Evolutionary conservation across 2,113 vertebrate species (phyloP), one percentile per base, ranked within the genome.

Genomic region (Geococcyx californianus): DNA sequence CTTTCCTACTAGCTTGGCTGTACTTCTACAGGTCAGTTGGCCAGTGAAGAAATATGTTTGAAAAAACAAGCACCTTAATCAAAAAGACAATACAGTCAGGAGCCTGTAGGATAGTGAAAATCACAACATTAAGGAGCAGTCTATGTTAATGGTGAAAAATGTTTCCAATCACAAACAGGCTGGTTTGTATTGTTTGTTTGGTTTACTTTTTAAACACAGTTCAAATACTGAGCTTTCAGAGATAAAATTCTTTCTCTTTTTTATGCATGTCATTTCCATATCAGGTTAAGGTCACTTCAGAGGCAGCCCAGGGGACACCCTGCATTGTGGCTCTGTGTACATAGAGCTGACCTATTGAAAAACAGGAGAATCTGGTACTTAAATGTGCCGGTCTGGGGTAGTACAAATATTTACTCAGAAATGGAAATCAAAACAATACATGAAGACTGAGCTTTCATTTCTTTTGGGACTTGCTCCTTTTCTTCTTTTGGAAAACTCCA

Each of bases 321-420:
- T n/a, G 63, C 16, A 34, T 81, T 85, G 83, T 84, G 76, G 51
- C 54, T 84, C 49, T 87, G 75, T 84, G 77, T 75, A 90, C 68
- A 63, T 1, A 49, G 52, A 69, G 54, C 54, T 95, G 90, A 96
- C 76, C 85, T 93, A 58, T 28, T 90, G 79, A 92, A 80, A 69
- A 94, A 79, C 64, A 84, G 83, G 34, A 40, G 60, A 64, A 58
- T 92, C 86, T 86, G 69, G n/a, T 82, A 85, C 94, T 84, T 49
- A 88, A 82, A 82, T 51, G 19, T 9, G 34, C 74, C 49, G 33
- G 75, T 87, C 74, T 92, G 85, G 55, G 81, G 25, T 68, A 82
- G 33, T 47, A 72, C 36, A 97, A 96, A 97, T 97, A 95, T 96
- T 97, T 96, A 91, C 88, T 96, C 79, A 84, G 81, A 87, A 93